phyloP scores from a whole-genome alignment of 2,888 invertebrate genomes.

The Ectobius pallidus region DNA sequence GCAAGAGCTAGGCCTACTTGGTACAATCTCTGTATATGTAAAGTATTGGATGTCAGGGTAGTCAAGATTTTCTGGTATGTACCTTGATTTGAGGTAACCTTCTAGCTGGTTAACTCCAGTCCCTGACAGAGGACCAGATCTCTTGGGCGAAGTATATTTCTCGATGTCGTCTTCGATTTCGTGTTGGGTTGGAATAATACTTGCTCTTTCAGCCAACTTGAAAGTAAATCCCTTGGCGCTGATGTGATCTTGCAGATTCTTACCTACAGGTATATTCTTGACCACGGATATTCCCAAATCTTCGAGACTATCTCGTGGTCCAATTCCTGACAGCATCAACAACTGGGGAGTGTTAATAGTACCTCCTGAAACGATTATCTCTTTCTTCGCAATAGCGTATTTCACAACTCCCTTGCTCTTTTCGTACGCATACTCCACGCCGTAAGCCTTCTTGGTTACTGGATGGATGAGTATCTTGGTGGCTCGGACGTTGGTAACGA shows the following conservation, averaged over 20 bases:
- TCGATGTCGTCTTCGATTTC: not conserved
- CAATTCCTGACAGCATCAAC: too few relatives aligned
- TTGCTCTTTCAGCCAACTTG: not conserved
- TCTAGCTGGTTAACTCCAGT: not conserved
- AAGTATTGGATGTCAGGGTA: slow-evolving; percentile 15
- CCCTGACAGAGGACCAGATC: not conserved
- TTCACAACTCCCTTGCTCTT: not conserved
- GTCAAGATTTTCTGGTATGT: not conserved
- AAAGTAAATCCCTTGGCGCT: not conserved
- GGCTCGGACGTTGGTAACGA: slow-evolving; percentile 8
- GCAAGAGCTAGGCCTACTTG: not conserved
- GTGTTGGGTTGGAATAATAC: not conserved
- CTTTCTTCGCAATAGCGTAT: not conserved
- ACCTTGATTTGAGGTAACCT: not conserved
- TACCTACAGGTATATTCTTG: slow-evolving; percentile 56
- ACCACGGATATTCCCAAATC: slow-evolving; percentile 46
- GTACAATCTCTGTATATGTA: not conserved
- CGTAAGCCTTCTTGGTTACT: not conserved
- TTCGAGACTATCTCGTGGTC: not conserved
- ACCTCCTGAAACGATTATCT: not conserved
- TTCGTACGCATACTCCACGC: slow-evolving; percentile 3
- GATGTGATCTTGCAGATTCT: slow-evolving; percentile 67
- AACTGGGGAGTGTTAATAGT: slow-evolving; percentile 54
- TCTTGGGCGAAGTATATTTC: not conserved
- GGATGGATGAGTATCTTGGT: not conserved